Evolutionary conservation across 1,140 invertebrate genomes (phyloP), one percentile per base, ranked within the genome.

Genomic region (Lordiphosa clarofinis): DNA sequence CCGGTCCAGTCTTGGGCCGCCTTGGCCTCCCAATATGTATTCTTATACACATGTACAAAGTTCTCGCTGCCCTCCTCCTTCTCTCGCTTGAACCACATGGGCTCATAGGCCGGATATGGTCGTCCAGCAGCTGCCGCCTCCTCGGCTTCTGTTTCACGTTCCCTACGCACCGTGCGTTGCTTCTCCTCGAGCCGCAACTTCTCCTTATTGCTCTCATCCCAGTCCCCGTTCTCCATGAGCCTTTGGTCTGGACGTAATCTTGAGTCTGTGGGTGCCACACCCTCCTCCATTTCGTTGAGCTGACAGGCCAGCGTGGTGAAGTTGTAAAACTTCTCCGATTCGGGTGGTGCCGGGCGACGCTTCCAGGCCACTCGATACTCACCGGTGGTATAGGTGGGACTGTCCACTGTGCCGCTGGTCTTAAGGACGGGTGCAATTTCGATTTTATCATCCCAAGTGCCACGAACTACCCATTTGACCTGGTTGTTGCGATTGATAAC

Each of bases 271-370:
- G 98, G 98, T 24, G 98, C 97, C 21, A 99, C 93, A 36, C 93
- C 94, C 4, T 95, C 93, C 90, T 99, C 98, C 7, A 92, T 91
- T 90, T 99, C 98, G 89, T 99, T 99, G 44, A 99, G 90, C 90
- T 99, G 97, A 87, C 97, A 95, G 11, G 98, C 97, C 71, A 99
- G 91, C 89, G 95, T 90, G 6, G 97, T 99, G 89, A 99, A 99
- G 89, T 96, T 94, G 90, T 99, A 99, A 90, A 94, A 98, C 89
- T 90, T 92, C 48, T 92, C 91, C 44, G 90, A 89, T 60, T 94
- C 95, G 81, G 91, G 92, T 90, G 95, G 92, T 38, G 94, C 94
- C 50, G 93, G 89, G 46, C 93, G 93, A 57, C 96, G 92, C 86
- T 95, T 94, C 98, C 98, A 99, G 43, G 97, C 93, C 6, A 94